Conservation (phyloP, 1,140 invertebrate genomes). For the Drosophila melanica region DNA sequence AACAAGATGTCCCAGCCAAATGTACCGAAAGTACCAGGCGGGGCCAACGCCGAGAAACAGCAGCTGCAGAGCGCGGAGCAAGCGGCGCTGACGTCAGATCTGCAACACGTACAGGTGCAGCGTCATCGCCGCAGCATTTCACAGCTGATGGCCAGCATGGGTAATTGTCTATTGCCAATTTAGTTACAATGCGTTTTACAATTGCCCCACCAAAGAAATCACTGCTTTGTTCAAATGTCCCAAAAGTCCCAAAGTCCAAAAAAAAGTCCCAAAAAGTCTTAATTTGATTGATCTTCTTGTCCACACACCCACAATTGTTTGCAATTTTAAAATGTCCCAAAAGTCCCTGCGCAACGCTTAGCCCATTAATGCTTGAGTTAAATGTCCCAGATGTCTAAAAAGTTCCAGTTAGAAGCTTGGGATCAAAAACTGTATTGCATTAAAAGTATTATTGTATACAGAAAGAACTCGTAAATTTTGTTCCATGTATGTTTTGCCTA, state of each 20-base stretch:
- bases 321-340: background rate
- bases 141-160: slow-evolving; percentile 82
- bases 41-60: slow-evolving; percentile 25
- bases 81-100: slow-evolving; percentile 21
- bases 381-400: background rate
- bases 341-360: background rate
- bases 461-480: no score
- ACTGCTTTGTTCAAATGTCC: background rate
- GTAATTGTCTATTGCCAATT: slow-evolving; percentile 48
- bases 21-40: slow-evolving; percentile 1
- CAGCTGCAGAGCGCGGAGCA: slow-evolving; percentile 36
- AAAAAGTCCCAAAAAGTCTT: no score
- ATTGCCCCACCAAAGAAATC: no score
- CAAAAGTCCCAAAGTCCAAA: no score
- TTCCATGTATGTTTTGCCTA: no score
- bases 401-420: no score
- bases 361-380: no score
- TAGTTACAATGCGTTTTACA: no score
- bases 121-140: slow-evolving; percentile 83
- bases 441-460: no score
- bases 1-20: slow-evolving; percentile 31
- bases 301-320: no score
- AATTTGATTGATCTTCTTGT: no score
- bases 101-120: slow-evolving; percentile 56
- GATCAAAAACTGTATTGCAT: no score